Percentiles rank a stretch among this genome's conserved stretches.
Evolutionary conservation across 2,888 invertebrate species (phyloP).

Genomic region (Lasioglossum lativentre): DNA sequence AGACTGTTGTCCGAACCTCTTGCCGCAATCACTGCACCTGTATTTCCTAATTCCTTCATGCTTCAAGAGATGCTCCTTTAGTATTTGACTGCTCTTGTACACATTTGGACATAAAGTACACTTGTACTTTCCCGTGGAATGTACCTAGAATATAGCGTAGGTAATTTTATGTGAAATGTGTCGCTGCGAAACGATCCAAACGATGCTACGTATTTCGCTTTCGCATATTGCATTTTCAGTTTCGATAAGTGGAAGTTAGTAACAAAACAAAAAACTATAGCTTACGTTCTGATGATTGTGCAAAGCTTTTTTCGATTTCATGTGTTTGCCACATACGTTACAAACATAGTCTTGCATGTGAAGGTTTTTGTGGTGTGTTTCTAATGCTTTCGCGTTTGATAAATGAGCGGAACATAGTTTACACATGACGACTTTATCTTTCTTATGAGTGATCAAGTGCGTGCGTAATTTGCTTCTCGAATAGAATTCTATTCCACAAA

Average conservation of each 20-base stretch:
- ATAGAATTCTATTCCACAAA: constrained; percentile 76
- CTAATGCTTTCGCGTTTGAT: constrained; percentile 71
- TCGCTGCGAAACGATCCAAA: no score
- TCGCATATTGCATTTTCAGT: no score
- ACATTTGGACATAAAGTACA: constrained; percentile 76
- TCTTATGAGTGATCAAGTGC: constrained; percentile 77
- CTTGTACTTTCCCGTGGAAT: constrained; percentile 75
- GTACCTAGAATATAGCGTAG: constrained; percentile 70
- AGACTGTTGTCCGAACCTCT: constrained; percentile 78
- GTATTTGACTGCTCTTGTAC: constrained; percentile 78
- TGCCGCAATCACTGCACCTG: constrained; percentile 74
- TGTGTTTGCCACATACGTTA: constrained; percentile 72
- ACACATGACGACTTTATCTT: constrained; percentile 75
- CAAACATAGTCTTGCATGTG: constrained; percentile 77
- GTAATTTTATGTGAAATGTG: neutral
- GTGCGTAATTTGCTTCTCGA: constrained; percentile 76
- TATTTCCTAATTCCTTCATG: constrained; percentile 80
- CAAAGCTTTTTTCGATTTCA: constrained; percentile 77
- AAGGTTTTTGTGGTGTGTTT: constrained; percentile 73
- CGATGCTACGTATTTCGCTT: no score
- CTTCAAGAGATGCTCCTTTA: constrained; percentile 78
- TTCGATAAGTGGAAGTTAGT: neutral
- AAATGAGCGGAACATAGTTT: constrained; percentile 77
- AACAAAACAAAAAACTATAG: neutral
- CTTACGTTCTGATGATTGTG: constrained; percentile 78